Evolutionary conservation across 2,888 invertebrate species (phyloP).

Genomic region (Phania funesta): DNA sequence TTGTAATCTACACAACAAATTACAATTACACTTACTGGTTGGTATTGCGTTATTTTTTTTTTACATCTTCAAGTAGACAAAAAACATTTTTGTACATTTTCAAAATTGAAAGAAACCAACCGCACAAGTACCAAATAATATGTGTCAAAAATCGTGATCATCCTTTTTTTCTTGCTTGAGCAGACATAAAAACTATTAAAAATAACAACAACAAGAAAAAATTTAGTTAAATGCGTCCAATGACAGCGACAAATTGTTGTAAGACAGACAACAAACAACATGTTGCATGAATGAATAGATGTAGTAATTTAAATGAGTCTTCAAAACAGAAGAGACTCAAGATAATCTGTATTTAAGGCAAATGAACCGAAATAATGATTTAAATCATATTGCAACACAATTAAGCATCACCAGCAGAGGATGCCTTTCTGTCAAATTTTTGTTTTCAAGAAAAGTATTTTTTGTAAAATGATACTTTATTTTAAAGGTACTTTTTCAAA

Average conservation of each 20-base stretch:
- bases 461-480: too few species aligned
- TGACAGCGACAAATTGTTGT: conserved; percentile 70
- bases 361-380: neutral
- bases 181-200: conserved; percentile 22
- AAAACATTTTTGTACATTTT: too few species aligned
- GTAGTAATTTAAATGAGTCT: conserved; percentile 50
- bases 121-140: conserved; percentile 45
- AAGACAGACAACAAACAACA: conserved; percentile 47
- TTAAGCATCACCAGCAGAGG: too few species aligned
- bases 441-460: too few species aligned
- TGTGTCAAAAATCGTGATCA: conserved; percentile 70
- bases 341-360: conserved; percentile 17
- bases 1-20: conserved; percentile 65
- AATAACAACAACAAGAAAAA: conserved; percentile 33
- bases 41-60: conserved; percentile 53
- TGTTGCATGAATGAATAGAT: conserved; percentile 48
- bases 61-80: conserved; percentile 20
- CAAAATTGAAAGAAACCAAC: neutral
- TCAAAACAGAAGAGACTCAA: conserved; percentile 4
- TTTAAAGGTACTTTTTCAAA: neutral
- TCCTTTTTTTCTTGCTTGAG: conserved; percentile 56
- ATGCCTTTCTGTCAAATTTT: too few species aligned
- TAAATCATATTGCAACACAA: neutral
- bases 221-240: conserved; percentile 63
- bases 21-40: conserved; percentile 16